These are phyloP conservation scores for Steinernema hermaphroditum DNA, from an alignment of 2,888 invertebrate species.

Conservation along the genomic window DNA sequence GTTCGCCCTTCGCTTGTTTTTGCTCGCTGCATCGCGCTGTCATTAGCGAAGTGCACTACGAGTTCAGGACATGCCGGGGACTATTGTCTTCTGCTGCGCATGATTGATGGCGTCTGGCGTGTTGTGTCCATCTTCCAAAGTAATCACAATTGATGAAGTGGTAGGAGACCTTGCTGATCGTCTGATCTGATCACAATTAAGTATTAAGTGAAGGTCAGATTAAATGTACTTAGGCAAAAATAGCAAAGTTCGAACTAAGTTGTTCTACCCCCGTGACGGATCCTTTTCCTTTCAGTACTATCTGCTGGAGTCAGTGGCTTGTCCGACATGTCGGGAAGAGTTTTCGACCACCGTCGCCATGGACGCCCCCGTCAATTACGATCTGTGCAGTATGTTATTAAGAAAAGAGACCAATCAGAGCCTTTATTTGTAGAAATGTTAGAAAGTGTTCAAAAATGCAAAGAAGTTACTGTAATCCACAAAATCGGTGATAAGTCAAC, in stretches of 20 bases:
- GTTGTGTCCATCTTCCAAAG: slow-evolving; percentile 6
- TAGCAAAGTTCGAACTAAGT: too few species aligned
- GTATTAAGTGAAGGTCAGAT: neutral
- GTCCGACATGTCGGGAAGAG: slow-evolving; percentile 55
- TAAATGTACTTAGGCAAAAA: too few species aligned
- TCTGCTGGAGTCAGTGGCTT: slow-evolving; percentile 57
- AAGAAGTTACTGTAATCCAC: slow-evolving; percentile 44
- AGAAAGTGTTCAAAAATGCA: slow-evolving; percentile 42
- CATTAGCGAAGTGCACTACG: neutral
- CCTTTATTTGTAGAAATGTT: slow-evolving; percentile 46
- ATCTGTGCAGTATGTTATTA: slow-evolving; percentile 59
- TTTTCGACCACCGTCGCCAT: slow-evolving; percentile 50
- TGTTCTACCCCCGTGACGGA: neutral
- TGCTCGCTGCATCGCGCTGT: too few species aligned
- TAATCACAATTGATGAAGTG: slow-evolving; percentile 11
- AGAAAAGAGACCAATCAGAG: neutral
- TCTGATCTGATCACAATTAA: neutral
- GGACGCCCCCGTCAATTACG: slow-evolving; percentile 60
- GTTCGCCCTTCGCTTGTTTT: neutral
- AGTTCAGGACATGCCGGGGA: slow-evolving; percentile 11
- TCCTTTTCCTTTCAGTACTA: slow-evolving; percentile 54
- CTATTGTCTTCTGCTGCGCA: slow-evolving; percentile 4
- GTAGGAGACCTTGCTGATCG: neutral
- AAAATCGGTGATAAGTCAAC: neutral
- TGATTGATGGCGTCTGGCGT: slow-evolving; percentile 20